These are phyloP conservation scores for Oreochromis aureus DNA, from an alignment of 2,113 vertebrate species.

Conservation along the genomic window DNA sequence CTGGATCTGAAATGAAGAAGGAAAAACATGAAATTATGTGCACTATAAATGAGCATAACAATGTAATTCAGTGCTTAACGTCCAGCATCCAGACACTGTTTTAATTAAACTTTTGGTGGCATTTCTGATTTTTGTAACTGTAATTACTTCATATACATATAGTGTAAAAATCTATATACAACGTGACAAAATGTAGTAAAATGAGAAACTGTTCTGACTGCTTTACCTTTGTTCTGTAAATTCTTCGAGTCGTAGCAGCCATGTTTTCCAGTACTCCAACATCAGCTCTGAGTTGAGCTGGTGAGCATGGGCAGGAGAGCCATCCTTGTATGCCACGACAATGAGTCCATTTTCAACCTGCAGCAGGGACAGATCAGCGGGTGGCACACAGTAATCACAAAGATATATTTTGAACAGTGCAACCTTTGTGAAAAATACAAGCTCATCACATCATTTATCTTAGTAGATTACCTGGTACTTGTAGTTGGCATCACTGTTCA, in stretches of 20 bases:
- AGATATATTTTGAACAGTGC: neutral
- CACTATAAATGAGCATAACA: neutral
- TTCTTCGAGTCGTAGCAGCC: conserved; percentile 86
- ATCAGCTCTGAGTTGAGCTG: conserved; percentile 77
- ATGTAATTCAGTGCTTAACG: neutral
- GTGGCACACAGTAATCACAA: neutral
- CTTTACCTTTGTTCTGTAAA: conserved; percentile 70
- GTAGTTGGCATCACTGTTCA: conserved; percentile 88
- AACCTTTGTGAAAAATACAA: neutral
- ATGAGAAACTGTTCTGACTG: neutral
- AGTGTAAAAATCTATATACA: neutral
- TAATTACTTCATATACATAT: neutral
- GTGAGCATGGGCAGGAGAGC: conserved; percentile 85
- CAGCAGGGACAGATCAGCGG: neutral
- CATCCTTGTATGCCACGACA: conserved; percentile 92
- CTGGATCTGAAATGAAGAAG: conserved; percentile 27
- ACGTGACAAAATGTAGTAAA: neutral
- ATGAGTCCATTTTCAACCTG: conserved; percentile 89
- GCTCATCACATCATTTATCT: neutral
- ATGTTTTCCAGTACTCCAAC: conserved; percentile 83
- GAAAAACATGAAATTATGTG: neutral
- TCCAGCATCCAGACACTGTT: neutral
- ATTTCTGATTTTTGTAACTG: neutral
- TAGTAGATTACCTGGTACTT: conserved; percentile 83
- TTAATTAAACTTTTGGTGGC: neutral